A percentile compares a stretch with the other conserved stretches of the same genome.
phyloP scores from a whole-genome alignment of 2,113 vertebrate genomes.

The Phyllopteryx taeniolatus region DNA sequence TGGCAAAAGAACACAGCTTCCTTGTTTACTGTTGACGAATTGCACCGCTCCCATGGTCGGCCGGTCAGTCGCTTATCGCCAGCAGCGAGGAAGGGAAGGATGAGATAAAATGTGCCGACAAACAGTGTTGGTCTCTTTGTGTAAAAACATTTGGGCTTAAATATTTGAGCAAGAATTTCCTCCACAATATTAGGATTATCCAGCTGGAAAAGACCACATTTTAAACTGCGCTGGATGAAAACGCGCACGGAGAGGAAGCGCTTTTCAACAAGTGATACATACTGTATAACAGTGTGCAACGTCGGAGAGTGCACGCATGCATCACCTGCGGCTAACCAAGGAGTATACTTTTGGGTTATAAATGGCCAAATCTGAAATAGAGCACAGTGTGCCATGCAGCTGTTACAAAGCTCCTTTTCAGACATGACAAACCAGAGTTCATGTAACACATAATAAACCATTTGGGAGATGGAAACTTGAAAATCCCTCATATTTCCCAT shows the following conservation, averaged over 20 bases:
- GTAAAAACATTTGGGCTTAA: slow-evolving; percentile 22
- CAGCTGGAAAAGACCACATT: slow-evolving; percentile 18
- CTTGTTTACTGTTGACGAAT: slow-evolving; percentile 6
- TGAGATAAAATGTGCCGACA: slow-evolving; percentile 28
- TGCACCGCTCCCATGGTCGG: background rate
- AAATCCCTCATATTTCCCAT: slow-evolving; percentile 19
- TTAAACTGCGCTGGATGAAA: slow-evolving; percentile 16
- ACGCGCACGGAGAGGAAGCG: slow-evolving; percentile 20
- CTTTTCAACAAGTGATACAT: slow-evolving; percentile 24
- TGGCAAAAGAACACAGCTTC: background rate
- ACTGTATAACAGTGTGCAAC: slow-evolving; percentile 12
- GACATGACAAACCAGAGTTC: slow-evolving; percentile 36
- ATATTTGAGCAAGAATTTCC: slow-evolving; percentile 32
- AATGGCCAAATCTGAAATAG: slow-evolving; percentile 55
- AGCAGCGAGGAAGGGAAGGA: slow-evolving; percentile 31
- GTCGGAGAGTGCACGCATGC: slow-evolving; percentile 37
- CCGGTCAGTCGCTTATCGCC: slow-evolving; percentile 17
- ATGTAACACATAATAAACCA: slow-evolving; percentile 31
- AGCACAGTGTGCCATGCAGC: slow-evolving; percentile 36
- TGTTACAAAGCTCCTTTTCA: slow-evolving; percentile 59
- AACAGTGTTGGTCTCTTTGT: slow-evolving; percentile 24
- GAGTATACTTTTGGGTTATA: slow-evolving; percentile 58
- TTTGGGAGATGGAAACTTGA: slow-evolving; percentile 32
- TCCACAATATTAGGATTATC: slow-evolving; percentile 16
- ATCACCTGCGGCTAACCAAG: slow-evolving; percentile 53